Base-by-base conservation (phyloP, 2,113 vertebrate species). In the Steatornis caripensis region DNA sequence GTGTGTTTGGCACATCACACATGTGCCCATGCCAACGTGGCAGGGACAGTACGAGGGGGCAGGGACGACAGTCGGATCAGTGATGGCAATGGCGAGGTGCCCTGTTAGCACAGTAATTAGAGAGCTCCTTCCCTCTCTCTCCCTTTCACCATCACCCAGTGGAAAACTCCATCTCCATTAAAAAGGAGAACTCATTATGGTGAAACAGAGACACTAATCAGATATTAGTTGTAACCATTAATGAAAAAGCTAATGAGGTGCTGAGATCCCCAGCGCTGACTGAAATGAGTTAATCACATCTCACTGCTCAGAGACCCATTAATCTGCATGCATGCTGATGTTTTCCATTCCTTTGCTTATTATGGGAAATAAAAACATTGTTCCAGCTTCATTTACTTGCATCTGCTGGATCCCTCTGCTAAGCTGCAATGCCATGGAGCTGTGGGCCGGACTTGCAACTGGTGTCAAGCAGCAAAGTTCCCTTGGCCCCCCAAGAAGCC, bases 231-330 rank as follows among this genome's bases (percentile, higher is more conserved):
- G 84, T 76, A 92, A 48, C 60, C 45, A 76, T 93, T 96, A 97
- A 93, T 91, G 94, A 87, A 92, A 78, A 92, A 91, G 57, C 70
- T 95, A 94, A 97, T 90, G 94, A 93, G 85, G 65, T 92, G 69
- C 89, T 95, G 91, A 82, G 86, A 84, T 84, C 46, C 32, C 61
- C 53, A 82, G 72, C 0, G 1, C 57, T 87, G 87, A 82, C 61
- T 93, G 60, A 95, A 92, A 87, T 54, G 77, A 96, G 72, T 93
- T 95, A 95, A 97, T 96, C 91, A 92, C 94, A 92, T 84, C 76
- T 97, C 37, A 26, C 36, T 89, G 41, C 76, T 90, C 57, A 69
- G 88, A 95, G 80, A 69, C n/a, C 24, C 74, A 61, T 95, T 94
- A 84, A 91, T 76, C 89, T 92, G 49, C 1, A 0, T 51, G 53